Evolutionary conservation across 2,888 invertebrate genomes (phyloP), one percentile per base, ranked within the genome.

Genomic region (Xylota sylvarum): DNA sequence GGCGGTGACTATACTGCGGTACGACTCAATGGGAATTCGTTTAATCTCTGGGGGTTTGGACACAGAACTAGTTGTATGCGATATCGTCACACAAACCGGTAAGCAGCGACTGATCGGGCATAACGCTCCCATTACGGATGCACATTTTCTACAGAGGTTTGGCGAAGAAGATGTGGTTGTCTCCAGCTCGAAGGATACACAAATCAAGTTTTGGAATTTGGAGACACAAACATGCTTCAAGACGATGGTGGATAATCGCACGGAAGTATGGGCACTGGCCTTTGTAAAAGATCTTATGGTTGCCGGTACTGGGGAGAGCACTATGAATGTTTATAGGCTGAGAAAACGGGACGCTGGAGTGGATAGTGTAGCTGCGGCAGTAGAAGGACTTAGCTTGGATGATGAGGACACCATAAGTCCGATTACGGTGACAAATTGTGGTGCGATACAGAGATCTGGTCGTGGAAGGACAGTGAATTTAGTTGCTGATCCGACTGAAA

Each of bases 161-260:
- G 89, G 89, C 0, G 90, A 89, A 4, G 89, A 91, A 27, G 93
- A 95, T 76, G 94, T 95, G 88, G 92, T 97, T 7, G 94, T 98
- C 6, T 96, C 97, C 89, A 95, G 96, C 43, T 98, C 98, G 0
- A 98, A 98, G 92, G 99, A 99, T 91, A 97, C 97, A 7, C 97
- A 97, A 91, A 95, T 99, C 0, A 99, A 99, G 92, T 98, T 99
- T 92, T 99, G 99, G 99, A 98, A 99, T 92, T 94, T 99, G 88
- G 96, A 97, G 88, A 98, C 98, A 5, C 97, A 98, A 89, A 97
- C 98, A 90, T 99, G 99, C 92, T 99, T 99, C 90, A 97, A 97
- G 92, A 99, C 99, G 3, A 93, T 99, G 64, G 96, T 97, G 48
- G 98, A 97, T 78, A 97, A 97, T 93, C 95, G 95, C 90, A 95